Evolutionary conservation across 2,888 invertebrate species (phyloP), one percentile per base, ranked within the genome.

Genomic region (Margaritifera margaritifera): DNA sequence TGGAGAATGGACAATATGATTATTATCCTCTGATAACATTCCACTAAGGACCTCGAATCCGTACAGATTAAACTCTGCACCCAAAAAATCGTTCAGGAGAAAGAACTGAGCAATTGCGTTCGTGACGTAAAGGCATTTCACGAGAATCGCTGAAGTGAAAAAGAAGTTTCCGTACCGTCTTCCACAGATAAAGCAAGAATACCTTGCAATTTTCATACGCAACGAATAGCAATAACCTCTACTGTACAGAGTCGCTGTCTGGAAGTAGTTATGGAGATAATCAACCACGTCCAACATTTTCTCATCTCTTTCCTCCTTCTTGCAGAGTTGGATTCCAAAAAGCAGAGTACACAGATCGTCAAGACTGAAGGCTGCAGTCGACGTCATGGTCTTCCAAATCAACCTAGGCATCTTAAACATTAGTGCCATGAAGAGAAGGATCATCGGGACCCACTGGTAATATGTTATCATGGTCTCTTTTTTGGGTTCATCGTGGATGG

Each of bases 61-160:
- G 72, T 83, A 85, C 3, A 83, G 65, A 27, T 78, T 77, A 69
- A 82, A 87, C 57, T 85, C 80, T 58, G 80, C 80, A 11, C 85
- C 83, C 52, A 87, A 75, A 64, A 87, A 87, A 18, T 76, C 77
- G 70, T 87, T 87, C 54, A 87, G 80, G 11, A 85, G 73, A 69
- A 84, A 85, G 62, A 88, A 84, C 72, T 89, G 89, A 51, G 80
- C 75, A 57, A 88, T 76, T 22, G 87, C 83, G 72, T 88, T 88
- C 55, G 69, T 63, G 6, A 85, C 75, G 69, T 86, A 88, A 20
- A 87, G 73, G 8, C 80, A 58, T 72, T 89, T 89, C 42, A 82
- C 72, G 53, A 86, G 72, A 63, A 87, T 72, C 64, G 84, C 84
- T 62, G 87, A 77, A 0, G 86, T 83, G 52, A 85, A 80, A 25